A percentile compares a stretch with the other conserved stretches of the same genome.
Evolutionary conservation across 37 sponge, comb jelly and placozoan species (phyloP).

Genomic region (Ianthella basta): DNA sequence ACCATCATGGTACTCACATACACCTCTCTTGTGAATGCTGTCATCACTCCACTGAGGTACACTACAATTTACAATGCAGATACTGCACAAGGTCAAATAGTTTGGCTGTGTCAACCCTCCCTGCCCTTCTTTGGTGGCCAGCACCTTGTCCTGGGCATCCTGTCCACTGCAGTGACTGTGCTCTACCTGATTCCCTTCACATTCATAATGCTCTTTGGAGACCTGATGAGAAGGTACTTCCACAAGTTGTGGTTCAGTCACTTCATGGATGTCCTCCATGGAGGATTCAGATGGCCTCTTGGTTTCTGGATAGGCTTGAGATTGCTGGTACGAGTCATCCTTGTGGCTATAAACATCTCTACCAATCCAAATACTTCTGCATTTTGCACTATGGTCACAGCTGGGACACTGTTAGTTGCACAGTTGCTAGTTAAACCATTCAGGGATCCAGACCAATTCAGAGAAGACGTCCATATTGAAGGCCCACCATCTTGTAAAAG

Average conservation of each 20-base stretch:
- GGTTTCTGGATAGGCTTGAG: no score
- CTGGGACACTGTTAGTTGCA: no score
- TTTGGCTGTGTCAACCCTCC: constrained; percentile 24
- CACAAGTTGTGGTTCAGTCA: neutral
- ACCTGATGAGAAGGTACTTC: neutral
- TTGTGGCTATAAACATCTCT: neutral
- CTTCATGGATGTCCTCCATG: constrained; percentile 1
- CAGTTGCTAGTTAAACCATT: no score
- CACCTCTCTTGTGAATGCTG: constrained; percentile 16
- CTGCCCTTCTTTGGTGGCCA: constrained; percentile 10
- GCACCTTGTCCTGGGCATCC: constrained; percentile 22
- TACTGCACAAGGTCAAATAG: neutral
- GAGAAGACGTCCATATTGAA: no score
- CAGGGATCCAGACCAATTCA: no score
- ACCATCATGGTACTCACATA: constrained; percentile 47
- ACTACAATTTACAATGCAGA: constrained; percentile 34
- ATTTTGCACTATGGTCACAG: no score
- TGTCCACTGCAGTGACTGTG: neutral
- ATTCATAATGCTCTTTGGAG: neutral
- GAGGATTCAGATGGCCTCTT: no score
- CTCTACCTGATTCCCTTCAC: constrained; percentile 18
- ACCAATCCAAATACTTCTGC: no score
- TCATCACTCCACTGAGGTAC: constrained; percentile 24
- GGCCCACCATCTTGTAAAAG: no score
- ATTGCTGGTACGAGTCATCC: no score